Base-by-base conservation (phyloP, 2,888 invertebrate genomes). In the Dolichomitus sp. region DNA sequence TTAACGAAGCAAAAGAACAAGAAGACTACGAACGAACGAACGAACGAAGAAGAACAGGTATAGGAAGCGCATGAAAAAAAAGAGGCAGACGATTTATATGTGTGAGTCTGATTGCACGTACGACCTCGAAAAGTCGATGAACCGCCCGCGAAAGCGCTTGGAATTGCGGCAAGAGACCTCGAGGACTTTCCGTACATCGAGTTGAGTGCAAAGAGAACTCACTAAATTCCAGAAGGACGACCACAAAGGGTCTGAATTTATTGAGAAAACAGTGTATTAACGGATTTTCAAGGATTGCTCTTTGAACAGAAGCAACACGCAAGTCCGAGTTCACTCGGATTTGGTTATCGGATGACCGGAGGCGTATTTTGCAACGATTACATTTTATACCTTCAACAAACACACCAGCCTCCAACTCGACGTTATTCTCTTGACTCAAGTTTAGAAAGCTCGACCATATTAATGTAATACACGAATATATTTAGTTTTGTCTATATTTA, bases 101-200 rank as follows among this genome's bases (percentile, higher is more conserved):
- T 45, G 42, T 45, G 61, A 37, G 68, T 59, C n/a, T 50, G 69
- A 52, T 52, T 40, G 45, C 54, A 66, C 19, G 23, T 27, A 17
- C 78, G 78, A 78, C 70, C 70, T 79, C 78, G 73, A 66, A 59
- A 23, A 57, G 61, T 42, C 61, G 45, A 42, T 52, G 52, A 80
- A 50, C 72, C 42, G 48, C n/a, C 65, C n/a, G 75, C 48, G 65
- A 75, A 76, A 76, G 66, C 65, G 42, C 52, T 70, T 61, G 6
- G 17, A 57, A 77, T 63, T 45, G 19, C 42, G 5, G 27, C 69
- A 33, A 45, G 52, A 74, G 42, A 75, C 80, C 66, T 52, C 72
- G 66, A 73, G 42, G 42, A 73, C 42, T 40, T 66, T 54, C 37
- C 48, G 54, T 52, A 27, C 12, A 9, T 14, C 45, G 9, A 33